Base-by-base conservation (phyloP, 2,888 invertebrate species). In the Prosopocoilus inquinatus region DNA sequence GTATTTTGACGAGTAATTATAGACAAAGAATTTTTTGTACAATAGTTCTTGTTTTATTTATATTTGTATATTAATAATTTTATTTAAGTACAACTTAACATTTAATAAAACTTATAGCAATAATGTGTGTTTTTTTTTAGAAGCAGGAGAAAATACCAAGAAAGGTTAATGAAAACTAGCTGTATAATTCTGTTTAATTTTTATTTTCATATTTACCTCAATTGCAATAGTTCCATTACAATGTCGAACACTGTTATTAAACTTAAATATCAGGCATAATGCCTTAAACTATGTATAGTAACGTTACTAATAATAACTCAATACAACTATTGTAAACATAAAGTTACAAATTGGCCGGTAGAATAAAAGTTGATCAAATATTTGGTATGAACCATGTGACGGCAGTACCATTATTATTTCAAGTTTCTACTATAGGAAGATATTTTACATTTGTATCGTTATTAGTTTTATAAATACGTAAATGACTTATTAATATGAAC, bases 181-280 rank as follows among this genome's bases (percentile, higher is more conserved):
- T 8, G 3, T 28, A 7, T 28, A 28, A 7, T n/a, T 28, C 56
- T 48, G 54, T 61, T 61, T 57, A 54, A 58, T 56, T 61, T 61
- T 64, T 61, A 59, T 71, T 63, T 50, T 67, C 60, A 64, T 67
- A 67, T 67, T 28, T 70, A 66, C 67, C 67, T 69, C 67, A 68
- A 57, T 67, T 68, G 65, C 71, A 71, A 71, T 70, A 71, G 67
- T 67, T 69, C 64, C 68, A 66, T 71, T 71, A 71, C 67, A 70
- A 70, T 69, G 68, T 67, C 64, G 68, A 70, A 70, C 67, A 67
- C 66, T 70, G 67, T 69, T 68, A 70, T 69, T 63, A 69, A 65
- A 72, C 69, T 70, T 68, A 71, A 69, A 66, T 67, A 64, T 64
- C 64, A 63, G 61, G 63, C 64, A 36, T 58, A 63, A 56, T 50